A percentile compares a stretch with the other conserved stretches of the same genome.
Conservation (phyloP, 2,113 vertebrate genomes). For the Amphiprion ocellaris region DNA sequence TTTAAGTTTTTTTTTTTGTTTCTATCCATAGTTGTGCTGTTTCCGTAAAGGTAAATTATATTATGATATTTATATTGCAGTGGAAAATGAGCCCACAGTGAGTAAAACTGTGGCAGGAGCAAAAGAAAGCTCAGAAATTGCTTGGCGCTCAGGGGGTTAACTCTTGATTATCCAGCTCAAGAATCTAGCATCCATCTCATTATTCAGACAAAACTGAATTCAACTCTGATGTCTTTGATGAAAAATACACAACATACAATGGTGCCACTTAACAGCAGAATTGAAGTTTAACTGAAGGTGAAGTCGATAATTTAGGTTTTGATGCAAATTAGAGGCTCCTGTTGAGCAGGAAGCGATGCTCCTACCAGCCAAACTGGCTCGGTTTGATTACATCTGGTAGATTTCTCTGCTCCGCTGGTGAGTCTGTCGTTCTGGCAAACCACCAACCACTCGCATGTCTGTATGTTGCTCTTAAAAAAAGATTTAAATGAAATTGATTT, state of each 20-base stretch:
- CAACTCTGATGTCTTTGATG: background rate
- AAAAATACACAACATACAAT: background rate
- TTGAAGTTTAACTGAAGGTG: conserved; percentile 6
- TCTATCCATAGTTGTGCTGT: too few relatives aligned
- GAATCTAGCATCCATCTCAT: background rate
- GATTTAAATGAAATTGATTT: conserved; percentile 40
- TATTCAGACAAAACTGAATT: background rate
- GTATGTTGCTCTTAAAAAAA: background rate
- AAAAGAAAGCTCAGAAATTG: too few relatives aligned
- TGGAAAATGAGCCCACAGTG: too few relatives aligned
- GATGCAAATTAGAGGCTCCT: conserved; percentile 6
- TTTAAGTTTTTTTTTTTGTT: too few relatives aligned
- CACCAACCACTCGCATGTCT: conserved; percentile 1
- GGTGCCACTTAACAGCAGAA: background rate
- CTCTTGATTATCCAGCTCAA: background rate
- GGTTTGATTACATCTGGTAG: conserved; percentile 27
- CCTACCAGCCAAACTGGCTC: conserved; percentile 14
- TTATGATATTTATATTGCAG: too few relatives aligned
- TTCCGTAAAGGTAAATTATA: too few relatives aligned
- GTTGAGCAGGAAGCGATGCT: conserved; percentile 15
- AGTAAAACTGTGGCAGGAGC: too few relatives aligned
- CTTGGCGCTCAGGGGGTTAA: too few relatives aligned
- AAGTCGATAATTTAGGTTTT: conserved; percentile 12
- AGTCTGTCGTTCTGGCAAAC: conserved; percentile 15
- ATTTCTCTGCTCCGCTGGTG: conserved; percentile 3